Conservation (phyloP, 2,797 vertebrate genomes). For the Lerista edwardsae region DNA sequence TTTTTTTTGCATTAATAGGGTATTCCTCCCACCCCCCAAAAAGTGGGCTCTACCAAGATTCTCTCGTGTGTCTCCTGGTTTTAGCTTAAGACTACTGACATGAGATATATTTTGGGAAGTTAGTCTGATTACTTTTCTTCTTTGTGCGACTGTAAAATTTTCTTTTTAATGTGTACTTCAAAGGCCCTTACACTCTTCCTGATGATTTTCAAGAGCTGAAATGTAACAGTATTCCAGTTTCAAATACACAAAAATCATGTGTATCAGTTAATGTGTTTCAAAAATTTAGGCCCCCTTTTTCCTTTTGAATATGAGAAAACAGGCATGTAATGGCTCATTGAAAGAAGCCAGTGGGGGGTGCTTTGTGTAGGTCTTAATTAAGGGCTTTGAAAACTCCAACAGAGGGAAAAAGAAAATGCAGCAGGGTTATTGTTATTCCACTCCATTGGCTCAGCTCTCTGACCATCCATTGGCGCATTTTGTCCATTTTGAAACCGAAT, state of each 20-base stretch:
- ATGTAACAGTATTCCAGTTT: constrained; percentile 78
- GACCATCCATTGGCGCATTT: constrained; percentile 86
- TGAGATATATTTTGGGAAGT: background rate
- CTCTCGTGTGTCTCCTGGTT: constrained; percentile 12
- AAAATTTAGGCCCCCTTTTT: constrained; percentile 77
- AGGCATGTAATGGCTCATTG: constrained; percentile 84
- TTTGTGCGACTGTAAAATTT: constrained; percentile 29
- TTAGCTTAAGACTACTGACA: constrained; percentile 20
- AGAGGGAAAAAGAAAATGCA: constrained; percentile 83
- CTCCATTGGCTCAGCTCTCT: constrained; percentile 83
- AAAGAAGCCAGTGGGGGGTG: constrained; percentile 77
- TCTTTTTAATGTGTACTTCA: constrained; percentile 35
- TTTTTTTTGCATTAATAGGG: background rate
- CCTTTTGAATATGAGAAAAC: constrained; percentile 83
- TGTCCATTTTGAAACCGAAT: constrained; percentile 89
- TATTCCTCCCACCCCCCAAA: background rate
- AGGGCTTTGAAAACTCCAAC: constrained; percentile 83
- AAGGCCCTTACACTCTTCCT: constrained; percentile 57
- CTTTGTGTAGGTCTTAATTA: constrained; percentile 83
- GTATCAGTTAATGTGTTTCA: constrained; percentile 77
- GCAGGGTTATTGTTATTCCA: constrained; percentile 86
- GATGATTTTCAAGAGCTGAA: constrained; percentile 76
- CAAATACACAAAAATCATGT: constrained; percentile 79
- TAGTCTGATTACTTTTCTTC: background rate
- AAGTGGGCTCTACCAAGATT: background rate